Evolutionary conservation across 1,140 invertebrate genomes (phyloP).

Genomic region (Trichonephila clavata): DNA sequence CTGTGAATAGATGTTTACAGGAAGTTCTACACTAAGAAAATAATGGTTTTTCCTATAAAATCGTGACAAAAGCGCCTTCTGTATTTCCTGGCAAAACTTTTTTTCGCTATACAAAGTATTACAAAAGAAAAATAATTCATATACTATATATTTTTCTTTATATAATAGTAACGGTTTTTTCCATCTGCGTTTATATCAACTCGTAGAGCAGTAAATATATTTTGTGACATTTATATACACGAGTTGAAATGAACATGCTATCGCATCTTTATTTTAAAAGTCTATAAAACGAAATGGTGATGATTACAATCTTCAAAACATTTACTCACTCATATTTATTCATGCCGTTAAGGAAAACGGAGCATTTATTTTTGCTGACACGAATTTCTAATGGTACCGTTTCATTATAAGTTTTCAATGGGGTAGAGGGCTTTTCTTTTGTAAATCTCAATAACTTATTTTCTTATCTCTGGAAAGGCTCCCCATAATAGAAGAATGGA

Average conservation of each 20-base stretch:
- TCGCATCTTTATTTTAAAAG: neutral
- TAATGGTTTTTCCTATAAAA: too few relatives aligned
- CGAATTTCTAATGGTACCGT: neutral
- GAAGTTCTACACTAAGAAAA: too few relatives aligned
- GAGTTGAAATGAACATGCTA: neutral
- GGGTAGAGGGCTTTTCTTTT: too few relatives aligned
- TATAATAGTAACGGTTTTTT: neutral
- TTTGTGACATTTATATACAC: neutral
- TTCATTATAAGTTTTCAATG: too few relatives aligned
- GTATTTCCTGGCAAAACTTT: too few relatives aligned
- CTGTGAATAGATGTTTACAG: too few relatives aligned
- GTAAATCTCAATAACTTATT: neutral
- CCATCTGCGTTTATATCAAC: neutral
- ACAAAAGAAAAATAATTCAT: neutral
- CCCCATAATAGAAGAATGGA: neutral
- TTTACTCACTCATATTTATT: neutral
- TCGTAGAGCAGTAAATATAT: neutral
- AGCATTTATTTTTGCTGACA: neutral
- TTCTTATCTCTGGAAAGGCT: neutral
- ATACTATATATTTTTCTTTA: neutral
- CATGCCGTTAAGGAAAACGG: neutral
- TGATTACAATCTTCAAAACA: neutral
- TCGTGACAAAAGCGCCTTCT: too few relatives aligned
- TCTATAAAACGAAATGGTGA: neutral
- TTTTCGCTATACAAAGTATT: too few relatives aligned